Conservation (phyloP, 2,113 vertebrate species). For the Cyanistes caeruleus region DNA sequence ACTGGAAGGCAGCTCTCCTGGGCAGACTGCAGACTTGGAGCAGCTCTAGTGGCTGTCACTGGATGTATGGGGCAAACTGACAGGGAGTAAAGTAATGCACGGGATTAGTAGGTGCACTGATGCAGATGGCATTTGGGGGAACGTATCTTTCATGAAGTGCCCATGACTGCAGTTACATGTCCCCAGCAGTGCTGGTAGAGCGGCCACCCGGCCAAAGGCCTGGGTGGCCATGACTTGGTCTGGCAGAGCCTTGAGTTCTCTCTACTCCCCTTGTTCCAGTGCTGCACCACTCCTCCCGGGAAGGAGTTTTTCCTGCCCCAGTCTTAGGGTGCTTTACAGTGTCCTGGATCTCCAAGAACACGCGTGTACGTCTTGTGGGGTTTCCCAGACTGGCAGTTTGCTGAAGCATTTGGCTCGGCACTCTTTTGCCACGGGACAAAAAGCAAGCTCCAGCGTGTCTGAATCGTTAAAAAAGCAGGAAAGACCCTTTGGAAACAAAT, state of each 20-base stretch:
- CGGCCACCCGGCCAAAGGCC: too few relatives aligned
- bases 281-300: background rate
- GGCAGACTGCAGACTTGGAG: background rate
- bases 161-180: background rate
- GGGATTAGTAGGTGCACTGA: background rate
- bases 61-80: background rate
- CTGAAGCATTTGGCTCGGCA: background rate
- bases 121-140: background rate
- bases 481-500: background rate
- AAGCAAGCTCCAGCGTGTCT: background rate
- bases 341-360: too few relatives aligned
- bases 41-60: background rate
- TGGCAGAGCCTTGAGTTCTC: background rate
- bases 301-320: background rate
- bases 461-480: too few relatives aligned
- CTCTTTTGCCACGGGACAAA: background rate
- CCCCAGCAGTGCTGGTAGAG: rapidly evolving
- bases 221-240: rapidly evolving
- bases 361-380: rapidly evolving
- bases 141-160: background rate
- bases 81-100: background rate
- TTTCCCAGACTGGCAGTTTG: background rate
- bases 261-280: background rate
- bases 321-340: background rate
- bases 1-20: background rate